phyloP scores from a whole-genome alignment of 2,888 invertebrate species.

The Drosophila paracracens region DNA sequence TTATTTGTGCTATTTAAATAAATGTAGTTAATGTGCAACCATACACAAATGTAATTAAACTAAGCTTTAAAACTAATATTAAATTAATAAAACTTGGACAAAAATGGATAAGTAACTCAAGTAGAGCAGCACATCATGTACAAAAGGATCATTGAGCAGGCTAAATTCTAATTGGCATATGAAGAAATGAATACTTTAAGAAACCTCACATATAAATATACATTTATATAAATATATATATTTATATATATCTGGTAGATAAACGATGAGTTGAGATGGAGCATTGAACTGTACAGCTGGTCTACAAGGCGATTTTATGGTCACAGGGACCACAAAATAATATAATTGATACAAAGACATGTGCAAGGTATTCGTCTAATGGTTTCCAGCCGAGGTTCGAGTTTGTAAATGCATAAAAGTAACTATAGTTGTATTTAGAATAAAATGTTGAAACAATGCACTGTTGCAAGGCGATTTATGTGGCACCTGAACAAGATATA shows the following conservation, averaged over 20 bases:
- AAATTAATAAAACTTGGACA: conserved; percentile 30
- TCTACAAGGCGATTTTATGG: conserved; percentile 49
- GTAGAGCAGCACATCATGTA: conserved; percentile 71
- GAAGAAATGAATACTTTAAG: conserved; percentile 30
- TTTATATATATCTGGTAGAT: conserved; percentile 46
- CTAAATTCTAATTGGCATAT: conserved; percentile 59
- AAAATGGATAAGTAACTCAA: conserved; percentile 24
- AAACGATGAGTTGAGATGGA: conserved; percentile 23
- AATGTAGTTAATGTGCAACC: conserved; percentile 54
- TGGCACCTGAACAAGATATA: conserved; percentile 47
- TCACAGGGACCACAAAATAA: conserved; percentile 68
- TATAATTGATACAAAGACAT: background rate
- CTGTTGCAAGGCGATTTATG: conserved; percentile 56
- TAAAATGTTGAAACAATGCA: conserved; percentile 58
- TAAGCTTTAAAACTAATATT: conserved; percentile 45
- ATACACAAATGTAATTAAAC: conserved; percentile 41
- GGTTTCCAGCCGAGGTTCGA: conserved; percentile 25
- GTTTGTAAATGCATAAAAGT: conserved; percentile 11
- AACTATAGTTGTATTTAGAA: conserved; percentile 46
- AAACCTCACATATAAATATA: conserved; percentile 23
- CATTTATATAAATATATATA: conserved; percentile 24
- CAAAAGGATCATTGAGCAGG: conserved; percentile 50
- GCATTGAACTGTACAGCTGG: conserved; percentile 52
- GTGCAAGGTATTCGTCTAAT: conserved; percentile 24
- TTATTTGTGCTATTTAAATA: conserved; percentile 75